Evolutionary conservation across 53 echinoderm and acorn worm genomes (phyloP).

Genomic region (Stichopus horrens): DNA sequence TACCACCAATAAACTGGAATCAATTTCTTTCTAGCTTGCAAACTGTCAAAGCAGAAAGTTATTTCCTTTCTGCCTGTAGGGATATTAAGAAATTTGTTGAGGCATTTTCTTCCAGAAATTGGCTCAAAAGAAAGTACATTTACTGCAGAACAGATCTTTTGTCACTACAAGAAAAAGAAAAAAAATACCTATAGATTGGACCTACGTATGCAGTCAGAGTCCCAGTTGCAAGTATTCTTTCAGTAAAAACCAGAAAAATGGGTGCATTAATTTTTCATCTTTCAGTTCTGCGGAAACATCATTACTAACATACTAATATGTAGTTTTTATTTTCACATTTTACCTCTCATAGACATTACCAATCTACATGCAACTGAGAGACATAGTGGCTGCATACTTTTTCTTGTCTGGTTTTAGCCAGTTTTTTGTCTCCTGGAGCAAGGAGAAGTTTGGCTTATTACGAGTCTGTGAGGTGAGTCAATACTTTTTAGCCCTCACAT

Average conservation of each 20-base stretch:
- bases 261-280: not conserved
- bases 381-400: slow-evolving; percentile 89
- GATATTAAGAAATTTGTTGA: too few relatives aligned
- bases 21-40: too few relatives aligned
- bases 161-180: too few relatives aligned
- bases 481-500: not conserved
- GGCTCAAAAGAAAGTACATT: too few relatives aligned
- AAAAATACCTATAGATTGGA: not conserved
- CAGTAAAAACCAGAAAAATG: not conserved
- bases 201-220: not conserved
- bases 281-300: not conserved
- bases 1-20: too few relatives aligned
- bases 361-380: slow-evolving; percentile 94
- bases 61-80: too few relatives aligned
- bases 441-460: slow-evolving; percentile 83
- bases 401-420: slow-evolving; percentile 96
- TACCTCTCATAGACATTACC: slow-evolving; percentile 68
- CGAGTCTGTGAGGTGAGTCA: slow-evolving; percentile 88
- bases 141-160: too few relatives aligned
- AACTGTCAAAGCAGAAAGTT: too few relatives aligned
- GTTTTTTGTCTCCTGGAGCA: slow-evolving; percentile 89
- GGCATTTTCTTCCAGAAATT: too few relatives aligned
- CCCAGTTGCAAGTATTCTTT: not conserved
- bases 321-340: not conserved
- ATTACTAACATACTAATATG: slow-evolving; percentile 33